These are phyloP conservation scores for Hemibagrus wyckioides DNA, from an alignment of 2,113 vertebrate genomes.

Conservation along the genomic window DNA sequence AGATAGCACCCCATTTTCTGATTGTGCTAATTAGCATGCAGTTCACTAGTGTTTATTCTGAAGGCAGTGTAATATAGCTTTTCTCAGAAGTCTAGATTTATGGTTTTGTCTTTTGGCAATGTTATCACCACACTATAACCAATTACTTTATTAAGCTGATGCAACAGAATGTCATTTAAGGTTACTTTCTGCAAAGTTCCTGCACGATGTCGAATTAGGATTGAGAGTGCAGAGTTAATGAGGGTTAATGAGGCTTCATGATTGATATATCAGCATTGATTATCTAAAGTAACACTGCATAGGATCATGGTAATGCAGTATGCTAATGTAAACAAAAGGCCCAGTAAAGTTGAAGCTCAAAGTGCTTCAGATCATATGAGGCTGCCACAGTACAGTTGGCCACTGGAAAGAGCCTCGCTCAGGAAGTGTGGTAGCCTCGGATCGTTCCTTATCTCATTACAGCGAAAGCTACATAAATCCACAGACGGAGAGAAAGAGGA, in stretches of 20 bases:
- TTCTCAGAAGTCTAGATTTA: constrained; percentile 23
- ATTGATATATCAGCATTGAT: constrained; percentile 50
- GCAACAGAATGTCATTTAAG: constrained; percentile 22
- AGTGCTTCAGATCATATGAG: constrained; percentile 7
- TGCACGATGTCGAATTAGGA: constrained; percentile 33
- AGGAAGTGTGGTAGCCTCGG: constrained; percentile 57
- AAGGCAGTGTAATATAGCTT: constrained; percentile 28
- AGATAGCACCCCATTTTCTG: constrained; percentile 72
- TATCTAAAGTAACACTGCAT: constrained; percentile 39
- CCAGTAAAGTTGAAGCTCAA: not conserved
- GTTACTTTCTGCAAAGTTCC: constrained; percentile 32
- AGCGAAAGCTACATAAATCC: constrained; percentile 74
- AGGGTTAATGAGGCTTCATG: constrained; percentile 38
- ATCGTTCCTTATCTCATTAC: constrained; percentile 77
- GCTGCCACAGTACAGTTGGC: constrained; percentile 18
- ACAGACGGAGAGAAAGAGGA: constrained; percentile 67
- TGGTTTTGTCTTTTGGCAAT: constrained; percentile 25
- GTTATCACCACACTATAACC: constrained; percentile 18
- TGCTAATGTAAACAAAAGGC: constrained; percentile 21
- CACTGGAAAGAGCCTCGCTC: constrained; percentile 38
- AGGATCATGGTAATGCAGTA: constrained; percentile 26
- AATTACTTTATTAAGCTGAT: constrained; percentile 42
- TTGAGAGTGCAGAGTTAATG: constrained; percentile 41
- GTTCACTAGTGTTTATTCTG: constrained; percentile 59
- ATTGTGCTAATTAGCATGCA: constrained; percentile 65